Evolutionary conservation across 1,140 invertebrate species (phyloP).

Genomic region (Cepaea nemoralis): DNA sequence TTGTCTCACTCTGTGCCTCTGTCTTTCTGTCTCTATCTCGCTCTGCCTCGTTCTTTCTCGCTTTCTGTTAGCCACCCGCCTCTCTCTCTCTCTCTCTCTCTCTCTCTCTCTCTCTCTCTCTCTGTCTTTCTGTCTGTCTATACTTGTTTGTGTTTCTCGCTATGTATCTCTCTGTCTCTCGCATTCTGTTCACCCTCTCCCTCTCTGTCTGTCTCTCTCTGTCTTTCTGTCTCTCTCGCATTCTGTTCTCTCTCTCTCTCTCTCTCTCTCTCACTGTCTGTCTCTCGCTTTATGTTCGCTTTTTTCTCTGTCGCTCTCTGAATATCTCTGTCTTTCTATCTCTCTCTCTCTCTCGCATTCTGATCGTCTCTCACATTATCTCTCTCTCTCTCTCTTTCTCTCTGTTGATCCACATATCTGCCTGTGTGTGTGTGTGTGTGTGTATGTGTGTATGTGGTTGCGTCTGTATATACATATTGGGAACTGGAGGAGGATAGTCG

Average conservation of each 20-base stretch:
- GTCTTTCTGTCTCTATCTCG: background rate
- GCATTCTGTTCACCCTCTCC: background rate
- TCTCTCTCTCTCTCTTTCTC: constrained; percentile 28
- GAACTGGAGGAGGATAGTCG: no score
- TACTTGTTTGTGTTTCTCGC: background rate
- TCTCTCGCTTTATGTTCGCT: constrained; percentile 11
- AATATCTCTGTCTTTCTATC: constrained; percentile 2
- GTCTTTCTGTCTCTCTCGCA: no score
- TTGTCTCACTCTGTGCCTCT: background rate
- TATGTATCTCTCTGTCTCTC: constrained; percentile 9
- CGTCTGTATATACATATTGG: no score
- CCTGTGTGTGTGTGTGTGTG: no score
- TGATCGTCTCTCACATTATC: background rate
- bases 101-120: constrained; percentile 5
- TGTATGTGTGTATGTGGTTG: no score
- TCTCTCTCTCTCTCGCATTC: background rate
- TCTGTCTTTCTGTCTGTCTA: background rate
- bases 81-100: background rate
- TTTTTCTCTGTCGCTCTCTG: background rate
- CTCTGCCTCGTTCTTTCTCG: background rate
- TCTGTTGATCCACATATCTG: background rate
- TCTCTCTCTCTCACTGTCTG: background rate
- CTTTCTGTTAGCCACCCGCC: background rate
- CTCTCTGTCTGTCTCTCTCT: background rate
- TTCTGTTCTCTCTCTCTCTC: constrained; percentile 5